Conservation (phyloP, 1,140 invertebrate species). For the Pseudomyrmex cubaensis region DNA sequence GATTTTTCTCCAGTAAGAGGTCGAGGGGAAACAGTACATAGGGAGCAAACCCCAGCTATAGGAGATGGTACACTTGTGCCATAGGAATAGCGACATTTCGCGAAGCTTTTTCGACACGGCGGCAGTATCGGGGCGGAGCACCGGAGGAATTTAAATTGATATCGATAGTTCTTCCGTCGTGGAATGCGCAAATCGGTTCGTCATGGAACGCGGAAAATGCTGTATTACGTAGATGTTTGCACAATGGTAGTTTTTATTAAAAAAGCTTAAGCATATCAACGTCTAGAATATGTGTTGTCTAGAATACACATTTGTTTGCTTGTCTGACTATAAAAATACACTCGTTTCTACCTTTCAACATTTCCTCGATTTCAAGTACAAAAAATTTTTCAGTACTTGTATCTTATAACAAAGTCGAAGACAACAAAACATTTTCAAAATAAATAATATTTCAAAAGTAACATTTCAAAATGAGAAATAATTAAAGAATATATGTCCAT, state of each 20-base stretch:
- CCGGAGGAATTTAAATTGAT: slow-evolving; percentile 79
- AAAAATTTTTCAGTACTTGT: not conserved
- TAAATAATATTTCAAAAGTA: not conserved
- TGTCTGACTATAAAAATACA: not conserved
- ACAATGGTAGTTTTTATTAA: not conserved
- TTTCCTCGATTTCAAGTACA: not conserved
- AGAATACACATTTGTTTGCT: not conserved
- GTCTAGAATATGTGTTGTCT: not conserved
- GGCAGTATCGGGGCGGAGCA: slow-evolving; percentile 47
- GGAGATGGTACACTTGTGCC: slow-evolving; percentile 46
- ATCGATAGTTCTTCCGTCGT: slow-evolving; percentile 62
- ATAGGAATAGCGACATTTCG: slow-evolving; percentile 54
- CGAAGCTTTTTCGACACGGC: slow-evolving; percentile 34
- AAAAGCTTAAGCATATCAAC: slow-evolving; percentile 20
- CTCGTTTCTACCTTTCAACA: not conserved
- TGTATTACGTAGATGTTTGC: slow-evolving; percentile 40
- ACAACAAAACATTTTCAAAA: not conserved
- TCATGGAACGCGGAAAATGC: slow-evolving; percentile 62
- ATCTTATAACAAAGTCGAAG: not conserved
- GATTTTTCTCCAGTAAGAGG: slow-evolving; percentile 78
- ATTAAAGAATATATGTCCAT: not conserved
- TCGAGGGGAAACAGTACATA: slow-evolving; percentile 79
- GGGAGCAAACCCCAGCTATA: slow-evolving; percentile 65
- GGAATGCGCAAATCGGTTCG: slow-evolving; percentile 72
- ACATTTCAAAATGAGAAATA: slow-evolving; percentile 3